A percentile compares a stretch with the other conserved stretches of the same genome.
Conservation (phyloP, 2,888 invertebrate genomes). For the Trilocha varians region DNA sequence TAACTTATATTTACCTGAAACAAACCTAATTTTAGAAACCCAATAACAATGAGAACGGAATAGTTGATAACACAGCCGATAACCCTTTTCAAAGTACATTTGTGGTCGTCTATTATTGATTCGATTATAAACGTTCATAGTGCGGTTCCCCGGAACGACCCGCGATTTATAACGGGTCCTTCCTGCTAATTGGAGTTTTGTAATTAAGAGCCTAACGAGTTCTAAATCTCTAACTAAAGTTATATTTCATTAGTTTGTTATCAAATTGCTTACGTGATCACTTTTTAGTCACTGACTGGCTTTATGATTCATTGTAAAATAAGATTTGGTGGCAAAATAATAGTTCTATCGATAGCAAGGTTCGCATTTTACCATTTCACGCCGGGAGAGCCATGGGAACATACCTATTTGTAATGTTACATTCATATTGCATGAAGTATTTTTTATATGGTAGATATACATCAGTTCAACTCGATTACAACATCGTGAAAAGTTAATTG, state of each 20-base stretch:
- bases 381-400: too few relatives aligned
- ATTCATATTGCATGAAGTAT: too few relatives aligned
- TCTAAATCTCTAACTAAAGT: not conserved
- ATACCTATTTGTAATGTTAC: too few relatives aligned
- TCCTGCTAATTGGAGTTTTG: not conserved
- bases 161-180: not conserved
- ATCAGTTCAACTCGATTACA: too few relatives aligned
- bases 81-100: not conserved
- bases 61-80: not conserved
- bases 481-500: too few relatives aligned
- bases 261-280: too few relatives aligned
- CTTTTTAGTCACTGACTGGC: too few relatives aligned
- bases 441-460: too few relatives aligned
- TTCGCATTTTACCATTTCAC: too few relatives aligned
- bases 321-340: too few relatives aligned
- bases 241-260: not conserved
- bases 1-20: not conserved
- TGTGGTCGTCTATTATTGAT: not conserved
- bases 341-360: too few relatives aligned
- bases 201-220: not conserved
- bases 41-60: not conserved
- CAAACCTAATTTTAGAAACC: not conserved
- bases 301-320: too few relatives aligned
- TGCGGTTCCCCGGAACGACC: not conserved
- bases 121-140: not conserved